Conservation (phyloP, 2,797 vertebrate species). For the Tragelaphus oryx region DNA sequence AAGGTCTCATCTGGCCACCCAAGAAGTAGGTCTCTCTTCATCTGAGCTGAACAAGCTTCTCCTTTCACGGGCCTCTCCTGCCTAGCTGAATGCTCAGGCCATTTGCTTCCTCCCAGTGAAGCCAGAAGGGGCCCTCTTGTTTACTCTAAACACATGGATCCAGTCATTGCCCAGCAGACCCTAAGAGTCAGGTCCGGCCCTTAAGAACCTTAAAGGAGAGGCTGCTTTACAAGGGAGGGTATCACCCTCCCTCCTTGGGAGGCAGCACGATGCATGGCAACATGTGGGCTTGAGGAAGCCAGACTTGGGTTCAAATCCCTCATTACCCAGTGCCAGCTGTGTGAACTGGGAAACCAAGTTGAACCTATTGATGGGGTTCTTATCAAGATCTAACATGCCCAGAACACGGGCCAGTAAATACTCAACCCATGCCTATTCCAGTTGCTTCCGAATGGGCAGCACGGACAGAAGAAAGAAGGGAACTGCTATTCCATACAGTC, state of each 20-base stretch:
- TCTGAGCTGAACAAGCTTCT: constrained; percentile 16
- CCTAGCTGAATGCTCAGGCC: constrained; percentile 20
- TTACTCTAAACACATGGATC: not conserved
- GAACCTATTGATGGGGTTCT: not conserved
- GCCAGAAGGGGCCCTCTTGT: not conserved
- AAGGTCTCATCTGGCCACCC: constrained; percentile 10
- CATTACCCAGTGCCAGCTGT: not conserved
- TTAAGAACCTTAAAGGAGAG: not conserved
- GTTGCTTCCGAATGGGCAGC: not conserved
- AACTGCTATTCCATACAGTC: not conserved
- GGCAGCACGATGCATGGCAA: not conserved
- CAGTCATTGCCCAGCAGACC: not conserved
- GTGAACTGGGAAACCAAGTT: not conserved
- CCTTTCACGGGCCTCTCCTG: not conserved
- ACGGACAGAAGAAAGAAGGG: not conserved
- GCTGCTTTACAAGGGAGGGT: not conserved
- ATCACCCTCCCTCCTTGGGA: not conserved
- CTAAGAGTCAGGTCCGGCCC: not conserved
- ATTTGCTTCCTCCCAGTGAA: not conserved
- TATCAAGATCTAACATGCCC: not conserved
- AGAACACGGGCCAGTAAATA: not conserved
- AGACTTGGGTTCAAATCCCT: not conserved
- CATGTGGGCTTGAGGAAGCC: not conserved
- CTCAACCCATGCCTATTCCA: not conserved
- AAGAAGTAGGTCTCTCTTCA: constrained; percentile 45